These are phyloP conservation scores for Phenganax marumi DNA, from an alignment of 92 coral and sea anemone species.

Conservation along the genomic window DNA sequence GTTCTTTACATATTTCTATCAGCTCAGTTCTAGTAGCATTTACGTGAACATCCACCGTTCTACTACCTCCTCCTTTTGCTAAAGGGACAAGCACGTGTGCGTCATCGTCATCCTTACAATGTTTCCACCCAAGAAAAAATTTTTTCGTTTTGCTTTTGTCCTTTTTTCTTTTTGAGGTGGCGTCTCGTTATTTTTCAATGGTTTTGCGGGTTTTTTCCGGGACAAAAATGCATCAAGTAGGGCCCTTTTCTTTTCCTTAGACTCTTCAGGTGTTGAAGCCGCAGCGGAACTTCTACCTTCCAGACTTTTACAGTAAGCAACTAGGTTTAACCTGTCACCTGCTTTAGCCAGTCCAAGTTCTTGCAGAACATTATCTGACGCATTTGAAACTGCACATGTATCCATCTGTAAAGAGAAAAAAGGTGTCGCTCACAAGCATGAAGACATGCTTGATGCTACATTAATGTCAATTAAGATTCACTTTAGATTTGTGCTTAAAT, in stretches of 20 bases:
- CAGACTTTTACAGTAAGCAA: constrained; percentile 48
- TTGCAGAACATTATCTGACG: constrained; percentile 44
- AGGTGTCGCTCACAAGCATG: too few relatives aligned
- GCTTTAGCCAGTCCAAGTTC: constrained; percentile 54
- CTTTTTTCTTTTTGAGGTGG: constrained; percentile 30
- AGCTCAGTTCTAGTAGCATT: constrained; percentile 41
- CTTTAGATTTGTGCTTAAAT: background rate
- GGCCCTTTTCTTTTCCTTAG: constrained; percentile 44
- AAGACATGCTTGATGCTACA: background rate
- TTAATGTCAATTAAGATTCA: background rate
- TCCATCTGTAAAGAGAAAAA: constrained; percentile 48
- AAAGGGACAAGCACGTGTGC: constrained; percentile 51
- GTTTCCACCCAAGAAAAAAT: constrained; percentile 58
- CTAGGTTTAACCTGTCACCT: constrained; percentile 53
- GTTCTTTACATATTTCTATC: constrained; percentile 48
- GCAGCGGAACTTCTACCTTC: background rate
- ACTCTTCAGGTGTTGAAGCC: background rate
- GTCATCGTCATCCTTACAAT: constrained; percentile 48
- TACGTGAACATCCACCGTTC: constrained; percentile 48
- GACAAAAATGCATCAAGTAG: constrained; percentile 42
- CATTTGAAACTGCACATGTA: constrained; percentile 48
- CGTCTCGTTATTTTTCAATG: background rate
- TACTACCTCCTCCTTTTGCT: constrained; percentile 62
- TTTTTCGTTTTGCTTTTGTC: constrained; percentile 38
- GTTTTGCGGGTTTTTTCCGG: constrained; percentile 15